Conservation (phyloP, 35 echinoderm and acorn worm species). For the Ophioderma brevispina region DNA sequence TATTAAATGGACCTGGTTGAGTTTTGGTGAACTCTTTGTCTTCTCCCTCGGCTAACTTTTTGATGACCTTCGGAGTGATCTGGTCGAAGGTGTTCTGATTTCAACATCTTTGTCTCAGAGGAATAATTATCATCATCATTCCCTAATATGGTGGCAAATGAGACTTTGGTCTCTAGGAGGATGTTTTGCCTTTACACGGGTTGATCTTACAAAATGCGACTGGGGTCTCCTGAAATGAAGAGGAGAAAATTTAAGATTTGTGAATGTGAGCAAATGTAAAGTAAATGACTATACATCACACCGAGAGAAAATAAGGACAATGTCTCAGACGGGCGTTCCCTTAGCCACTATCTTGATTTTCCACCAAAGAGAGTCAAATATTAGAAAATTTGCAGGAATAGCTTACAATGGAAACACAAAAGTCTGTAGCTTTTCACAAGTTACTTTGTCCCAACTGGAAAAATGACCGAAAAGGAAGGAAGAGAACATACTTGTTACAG, state of each 20-base stretch:
- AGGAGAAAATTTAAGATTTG: neutral
- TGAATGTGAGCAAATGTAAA: too few relatives aligned
- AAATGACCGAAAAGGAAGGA: too few relatives aligned
- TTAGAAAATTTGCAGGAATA: too few relatives aligned
- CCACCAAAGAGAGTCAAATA: too few relatives aligned
- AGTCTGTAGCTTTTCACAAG: too few relatives aligned
- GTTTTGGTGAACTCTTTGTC: neutral
- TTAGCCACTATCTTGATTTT: too few relatives aligned
- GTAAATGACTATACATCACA: too few relatives aligned
- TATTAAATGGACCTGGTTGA: slow-evolving; percentile 78
- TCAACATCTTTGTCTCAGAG: neutral
- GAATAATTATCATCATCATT: neutral
- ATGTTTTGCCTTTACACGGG: slow-evolving; percentile 21
- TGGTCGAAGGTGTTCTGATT: slow-evolving; percentile 46
- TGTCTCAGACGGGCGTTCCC: too few relatives aligned
- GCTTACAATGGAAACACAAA: too few relatives aligned
- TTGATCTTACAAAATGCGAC: slow-evolving; percentile 25
- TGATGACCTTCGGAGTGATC: slow-evolving; percentile 71
- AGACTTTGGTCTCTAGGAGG: slow-evolving; percentile 33
- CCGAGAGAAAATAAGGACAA: too few relatives aligned
- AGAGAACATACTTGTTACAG: too few relatives aligned
- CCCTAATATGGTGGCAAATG: neutral
- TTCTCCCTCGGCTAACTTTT: slow-evolving; percentile 48
- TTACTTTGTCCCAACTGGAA: too few relatives aligned
- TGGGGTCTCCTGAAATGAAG: slow-evolving; percentile 46